Evolutionary conservation across 1,140 invertebrate species (phyloP), one percentile per base, ranked within the genome.

Genomic region (Zaprionus camerounensis): DNA sequence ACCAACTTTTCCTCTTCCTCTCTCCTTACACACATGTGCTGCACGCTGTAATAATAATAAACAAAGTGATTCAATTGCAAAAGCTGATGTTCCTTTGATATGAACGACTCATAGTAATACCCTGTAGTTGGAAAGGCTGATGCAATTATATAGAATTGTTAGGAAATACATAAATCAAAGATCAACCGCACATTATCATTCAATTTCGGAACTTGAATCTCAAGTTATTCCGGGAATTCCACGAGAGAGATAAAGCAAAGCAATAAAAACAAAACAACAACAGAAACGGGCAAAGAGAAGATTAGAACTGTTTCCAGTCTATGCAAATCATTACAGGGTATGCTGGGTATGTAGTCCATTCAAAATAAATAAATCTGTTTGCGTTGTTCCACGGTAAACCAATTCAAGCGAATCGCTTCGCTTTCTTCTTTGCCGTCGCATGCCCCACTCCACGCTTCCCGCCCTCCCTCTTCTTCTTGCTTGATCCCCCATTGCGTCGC

Each of bases 321-420:
- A 46, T 20, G 15, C 5, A 5, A 34, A 24, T 12, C 13, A 44
- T 28, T 58, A 58, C 41, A 57, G 44, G 72, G 63, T 71, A 86
- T 87, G 74, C 80, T 17, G n/a, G 6, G 15, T n/a, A n/a, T 76
- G 71, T 61, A 74, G 22, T 12, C 57, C 1, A 5, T n/a, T 12
- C 53, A 24, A 66, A 38, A 20, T 59, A 80, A 84, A 87, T 78
- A 87, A 83, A 88, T 87, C 65, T 74, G 78, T 83, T 53, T 68
- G 81, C 56, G 63, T 69, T 71, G 63, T 58, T 78, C 44, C 61
- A 66, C 62, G 56, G 62, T 58, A 77, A 82, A 59, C 70, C 83
- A 87, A 85, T 82, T 86, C 77, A 87, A 82, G 83, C 82, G 72
- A 87, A 87, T 83, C 84, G 80, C 31, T 59, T 71, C 58, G 65